Evolutionary conservation across 2,797 vertebrate species (phyloP).

Genomic region (Merluccius polli): DNA sequence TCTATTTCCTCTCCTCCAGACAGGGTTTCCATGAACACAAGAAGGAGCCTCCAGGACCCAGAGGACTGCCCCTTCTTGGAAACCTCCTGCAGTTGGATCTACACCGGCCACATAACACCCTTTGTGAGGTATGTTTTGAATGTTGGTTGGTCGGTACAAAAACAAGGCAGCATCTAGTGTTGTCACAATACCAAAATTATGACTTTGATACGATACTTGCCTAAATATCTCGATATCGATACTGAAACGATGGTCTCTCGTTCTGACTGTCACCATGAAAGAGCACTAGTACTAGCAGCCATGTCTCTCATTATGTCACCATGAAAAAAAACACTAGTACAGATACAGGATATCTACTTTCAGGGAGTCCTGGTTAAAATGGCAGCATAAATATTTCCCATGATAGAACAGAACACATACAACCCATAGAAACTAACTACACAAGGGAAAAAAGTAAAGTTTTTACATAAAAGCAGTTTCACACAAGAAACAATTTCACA

Average conservation of each 20-base stretch:
- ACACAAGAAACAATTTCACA: too few species aligned
- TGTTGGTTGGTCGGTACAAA: background rate
- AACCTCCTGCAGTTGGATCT: background rate
- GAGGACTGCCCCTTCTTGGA: conserved; percentile 3
- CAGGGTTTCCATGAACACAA: background rate
- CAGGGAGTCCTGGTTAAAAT: too few species aligned
- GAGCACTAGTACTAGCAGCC: too few species aligned
- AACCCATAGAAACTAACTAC: too few species aligned
- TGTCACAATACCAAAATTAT: background rate
- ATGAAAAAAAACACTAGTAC: too few species aligned
- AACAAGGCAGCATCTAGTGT: background rate
- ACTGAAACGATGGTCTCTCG: conserved; percentile 7
- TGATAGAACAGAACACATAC: too few species aligned
- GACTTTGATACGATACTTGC: background rate
- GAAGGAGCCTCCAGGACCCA: conserved; percentile 2
- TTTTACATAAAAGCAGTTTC: too few species aligned
- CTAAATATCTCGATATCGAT: background rate
- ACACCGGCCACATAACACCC: background rate
- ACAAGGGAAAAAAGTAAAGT: too few species aligned
- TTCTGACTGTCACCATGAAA: too few species aligned
- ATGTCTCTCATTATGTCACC: too few species aligned
- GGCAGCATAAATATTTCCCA: too few species aligned
- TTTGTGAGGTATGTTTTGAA: background rate
- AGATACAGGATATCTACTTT: too few species aligned
- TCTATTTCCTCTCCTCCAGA: background rate